Base-by-base conservation (phyloP, 2,797 vertebrate genomes). In the Columba guinea region DNA sequence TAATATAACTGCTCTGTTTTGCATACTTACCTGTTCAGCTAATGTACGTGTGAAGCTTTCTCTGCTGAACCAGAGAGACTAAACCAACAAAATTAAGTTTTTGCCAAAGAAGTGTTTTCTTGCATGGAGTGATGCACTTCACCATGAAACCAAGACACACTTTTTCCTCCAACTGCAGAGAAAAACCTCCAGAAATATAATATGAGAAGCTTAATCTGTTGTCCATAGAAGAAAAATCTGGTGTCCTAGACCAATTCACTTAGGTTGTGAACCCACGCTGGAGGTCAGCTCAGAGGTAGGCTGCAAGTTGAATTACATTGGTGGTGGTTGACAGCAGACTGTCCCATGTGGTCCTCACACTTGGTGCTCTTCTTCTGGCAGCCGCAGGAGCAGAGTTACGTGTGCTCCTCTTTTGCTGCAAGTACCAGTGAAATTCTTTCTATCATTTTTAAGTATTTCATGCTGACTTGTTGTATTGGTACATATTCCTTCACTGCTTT, bases 261-360 rank as follows among this genome's bases (percentile, higher is more conserved):
- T 39, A 52, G 35, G 28, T 13, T 2, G 0, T 1, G 21, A 30
- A 26, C 13, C 12, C 26, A 1, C 30, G 41, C 71, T 3, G 2
- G 21, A 75, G 35, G 26, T 41, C 58, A 75, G 35, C 76, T 86
- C 53, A 44, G 53, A 51, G 46, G 32, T 5, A n/a, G 37, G 73
- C 65, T 78, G 58, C 56, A 44, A 76, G 41, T 34, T 71, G 76
- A 64, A 11, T 75, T 20, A 20, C 4, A 2, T 2, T 20, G 11
- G 5, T 35, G n/a, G 13, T 10, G 69, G 58, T 44, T 24, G 30
- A 46, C 28, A 76, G 3, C 84, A 83, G 39, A n/a, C 49, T 46
- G 24, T 76, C n/a, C n/a, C 26, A 4, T 7, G 32, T 24, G 46
- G 1, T 39, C 37, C 22, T 96, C 37, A 8, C 16, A 5, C 13